Evolutionary conservation across 2,888 invertebrate species (phyloP).

Genomic region (Diabrotica balteata): DNA sequence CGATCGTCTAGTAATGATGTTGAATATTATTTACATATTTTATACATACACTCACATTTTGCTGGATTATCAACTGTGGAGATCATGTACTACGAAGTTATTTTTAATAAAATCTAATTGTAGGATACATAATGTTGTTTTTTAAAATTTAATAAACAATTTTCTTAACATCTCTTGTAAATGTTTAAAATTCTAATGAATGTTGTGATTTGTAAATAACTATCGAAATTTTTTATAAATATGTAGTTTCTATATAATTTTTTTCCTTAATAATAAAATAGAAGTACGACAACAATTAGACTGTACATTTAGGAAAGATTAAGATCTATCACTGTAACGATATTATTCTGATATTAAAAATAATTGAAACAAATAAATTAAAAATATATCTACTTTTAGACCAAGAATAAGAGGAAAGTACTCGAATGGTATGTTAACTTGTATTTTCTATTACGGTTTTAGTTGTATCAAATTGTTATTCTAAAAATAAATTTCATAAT

Average conservation of each 20-base stretch:
- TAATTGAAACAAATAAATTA: not conserved
- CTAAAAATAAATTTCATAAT: no score
- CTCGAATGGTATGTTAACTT: no score
- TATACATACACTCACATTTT: slow-evolving; percentile 2
- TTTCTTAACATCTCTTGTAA: slow-evolving; percentile 18
- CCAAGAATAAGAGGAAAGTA: no score
- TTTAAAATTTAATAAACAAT: slow-evolving; percentile 16
- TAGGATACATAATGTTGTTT: slow-evolving; percentile 11
- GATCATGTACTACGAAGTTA: not conserved
- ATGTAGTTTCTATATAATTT: slow-evolving; percentile 10
- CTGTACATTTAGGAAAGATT: not conserved
- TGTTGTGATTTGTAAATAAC: slow-evolving; percentile 36
- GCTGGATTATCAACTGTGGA: not conserved
- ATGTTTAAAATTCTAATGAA: slow-evolving; percentile 27
- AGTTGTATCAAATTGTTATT: no score
- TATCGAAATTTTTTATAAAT: slow-evolving; percentile 31
- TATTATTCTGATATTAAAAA: not conserved
- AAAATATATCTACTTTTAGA: not conserved
- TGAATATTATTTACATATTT: not conserved
- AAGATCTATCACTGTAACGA: not conserved
- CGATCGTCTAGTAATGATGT: no score
- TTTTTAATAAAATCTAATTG: slow-evolving; percentile 13
- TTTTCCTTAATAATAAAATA: slow-evolving; percentile 3
- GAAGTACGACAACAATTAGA: slow-evolving; percentile 1
- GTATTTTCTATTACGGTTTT: no score